phyloP scores from a whole-genome alignment of 2,113 vertebrate species.

The Pelodiscus sinensis region DNA sequence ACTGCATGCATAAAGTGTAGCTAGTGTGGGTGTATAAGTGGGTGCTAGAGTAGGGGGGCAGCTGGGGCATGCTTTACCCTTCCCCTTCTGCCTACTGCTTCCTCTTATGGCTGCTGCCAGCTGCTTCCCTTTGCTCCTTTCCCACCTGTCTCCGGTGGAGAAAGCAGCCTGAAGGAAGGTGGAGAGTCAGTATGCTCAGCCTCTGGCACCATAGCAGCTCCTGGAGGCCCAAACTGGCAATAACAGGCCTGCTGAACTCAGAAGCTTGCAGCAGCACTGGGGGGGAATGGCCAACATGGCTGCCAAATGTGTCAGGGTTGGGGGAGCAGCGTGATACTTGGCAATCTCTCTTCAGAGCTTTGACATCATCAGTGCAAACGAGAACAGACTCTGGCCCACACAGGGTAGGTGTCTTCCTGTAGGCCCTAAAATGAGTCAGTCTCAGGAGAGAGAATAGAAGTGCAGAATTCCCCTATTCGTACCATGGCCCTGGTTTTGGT shows the following conservation, averaged over 20 bases:
- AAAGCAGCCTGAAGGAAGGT: neutral
- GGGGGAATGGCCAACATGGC: neutral
- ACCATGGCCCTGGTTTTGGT: accelerated
- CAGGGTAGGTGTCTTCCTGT: neutral
- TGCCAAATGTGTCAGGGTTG: neutral
- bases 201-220: neutral
- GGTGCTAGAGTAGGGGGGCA: neutral
- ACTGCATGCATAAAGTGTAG: neutral
- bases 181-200: neutral
- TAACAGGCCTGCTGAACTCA: neutral
- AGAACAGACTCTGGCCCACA: neutral
- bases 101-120: neutral
- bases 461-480: neutral
- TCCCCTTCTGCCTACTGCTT: neutral
- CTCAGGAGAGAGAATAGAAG: neutral
- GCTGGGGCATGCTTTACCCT: neutral
- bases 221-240: neutral
- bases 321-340: neutral
- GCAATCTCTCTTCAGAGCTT: neutral
- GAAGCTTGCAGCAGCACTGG: neutral
- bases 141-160: too few relatives aligned
- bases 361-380: accelerated
- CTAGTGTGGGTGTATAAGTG: neutral
- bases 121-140: neutral
- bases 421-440: accelerated